A percentile compares a stretch with the other conserved stretches of the same genome.
Evolutionary conservation across 2,113 vertebrate genomes (phyloP).

Genomic region (Riparia riparia): DNA sequence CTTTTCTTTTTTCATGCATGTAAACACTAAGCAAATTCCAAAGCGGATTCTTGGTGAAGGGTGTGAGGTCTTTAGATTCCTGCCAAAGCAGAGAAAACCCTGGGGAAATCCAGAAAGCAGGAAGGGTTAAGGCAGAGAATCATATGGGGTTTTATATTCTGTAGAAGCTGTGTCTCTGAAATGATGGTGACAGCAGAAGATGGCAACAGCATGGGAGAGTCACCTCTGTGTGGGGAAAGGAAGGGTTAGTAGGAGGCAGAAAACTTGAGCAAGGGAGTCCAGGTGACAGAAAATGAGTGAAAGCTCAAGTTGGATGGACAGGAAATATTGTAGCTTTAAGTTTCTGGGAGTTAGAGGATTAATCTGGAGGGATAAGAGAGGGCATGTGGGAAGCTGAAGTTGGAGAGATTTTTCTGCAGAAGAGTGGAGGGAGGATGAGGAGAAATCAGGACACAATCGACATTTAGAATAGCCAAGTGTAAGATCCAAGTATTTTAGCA

Average conservation of each 20-base stretch:
- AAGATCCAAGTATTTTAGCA: not conserved
- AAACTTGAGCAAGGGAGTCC: not conserved
- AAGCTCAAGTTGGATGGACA: not conserved
- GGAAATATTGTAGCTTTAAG: not conserved
- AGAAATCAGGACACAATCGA: fast-evolving
- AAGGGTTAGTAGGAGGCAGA: not conserved
- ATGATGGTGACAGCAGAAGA: not conserved
- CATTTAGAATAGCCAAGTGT: not conserved
- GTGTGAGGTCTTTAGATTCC: not conserved
- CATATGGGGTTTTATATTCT: not conserved
- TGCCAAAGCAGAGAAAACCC: not conserved
- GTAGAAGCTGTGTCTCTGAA: not conserved
- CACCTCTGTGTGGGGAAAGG: not conserved
- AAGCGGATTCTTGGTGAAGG: not conserved
- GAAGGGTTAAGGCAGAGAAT: not conserved
- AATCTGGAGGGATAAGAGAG: not conserved
- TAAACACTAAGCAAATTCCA: not conserved
- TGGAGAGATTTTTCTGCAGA: not conserved
- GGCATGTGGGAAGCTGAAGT: not conserved
- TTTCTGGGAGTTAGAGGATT: not conserved
- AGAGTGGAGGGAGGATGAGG: not conserved
- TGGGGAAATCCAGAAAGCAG: not conserved
- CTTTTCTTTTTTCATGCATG: not conserved
- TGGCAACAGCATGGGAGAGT: not conserved
- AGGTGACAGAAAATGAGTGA: not conserved